Evolutionary conservation across 1,140 invertebrate species (phyloP), one percentile per base, ranked within the genome.

Genomic region (Hesperophylax magnus): DNA sequence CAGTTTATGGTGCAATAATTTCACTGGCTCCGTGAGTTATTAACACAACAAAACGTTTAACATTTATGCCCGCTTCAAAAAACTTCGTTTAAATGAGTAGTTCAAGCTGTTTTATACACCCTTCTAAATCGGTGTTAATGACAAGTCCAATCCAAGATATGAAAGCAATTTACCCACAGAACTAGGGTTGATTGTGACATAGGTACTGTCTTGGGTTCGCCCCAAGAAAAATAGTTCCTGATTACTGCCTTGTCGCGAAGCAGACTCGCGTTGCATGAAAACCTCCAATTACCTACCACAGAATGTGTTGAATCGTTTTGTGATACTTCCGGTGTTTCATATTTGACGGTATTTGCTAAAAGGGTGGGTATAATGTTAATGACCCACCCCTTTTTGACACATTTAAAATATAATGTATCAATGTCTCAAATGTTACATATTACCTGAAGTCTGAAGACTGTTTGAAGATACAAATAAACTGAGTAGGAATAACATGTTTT

Each of bases 141-240:
- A 67, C 63, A n/a, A 18, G 31, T n/a, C 56, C n/a, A 9, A 27
- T 63, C 14, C 52, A 67, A 67, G 27, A 65, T 20, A 71, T 8
- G n/a, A 15, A 71, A 47, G 22, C 22, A 47, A 63, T 69, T 69
- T 65, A 22, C 52, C 20, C 39, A 17, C n/a, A 78, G 54, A 67
- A 54, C 47, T 27, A 78, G 54, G 47, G 77, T 52, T 54, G 11
- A 47, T 78, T 78, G 52, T 78, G 77, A 78, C 63, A 78, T 22
- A 27, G 27, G 27, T 27, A 71, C 67, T 67, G 52, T 67, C 67
- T 65, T 78, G 18, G 53, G 54, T 77, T 17, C 52, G 39, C 53
- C 75, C 63, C 22, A 52, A 52, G 47, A 53, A 69, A 54, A 77
- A 77, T 78, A 63, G 18, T 4, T 39, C 18, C 63, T 78, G 77